Conservation (phyloP, 2,113 vertebrate genomes). For the Oncorhynchus keta region DNA sequence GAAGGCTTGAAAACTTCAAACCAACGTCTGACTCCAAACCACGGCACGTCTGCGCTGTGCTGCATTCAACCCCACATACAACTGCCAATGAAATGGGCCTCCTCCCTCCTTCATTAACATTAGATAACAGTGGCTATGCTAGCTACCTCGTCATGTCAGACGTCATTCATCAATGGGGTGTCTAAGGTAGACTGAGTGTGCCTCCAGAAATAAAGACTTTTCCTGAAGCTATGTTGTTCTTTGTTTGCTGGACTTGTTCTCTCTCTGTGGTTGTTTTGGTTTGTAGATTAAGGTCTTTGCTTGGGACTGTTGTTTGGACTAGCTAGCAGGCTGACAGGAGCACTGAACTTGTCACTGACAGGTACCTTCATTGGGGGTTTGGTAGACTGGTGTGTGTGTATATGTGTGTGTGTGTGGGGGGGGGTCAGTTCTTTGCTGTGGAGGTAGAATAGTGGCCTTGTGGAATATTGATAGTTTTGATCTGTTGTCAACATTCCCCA, state of each 20-base stretch:
- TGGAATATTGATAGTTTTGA: not conserved
- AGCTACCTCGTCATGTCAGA: constrained; percentile 29
- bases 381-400: no score
- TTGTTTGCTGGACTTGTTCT: constrained; percentile 14
- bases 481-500: no score
- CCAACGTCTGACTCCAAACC: constrained; percentile 49
- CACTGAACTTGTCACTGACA: constrained; percentile 46
- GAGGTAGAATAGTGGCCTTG: not conserved
- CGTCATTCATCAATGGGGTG: constrained; percentile 29
- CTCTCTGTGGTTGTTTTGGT: constrained; percentile 34
- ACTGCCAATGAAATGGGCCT: constrained; percentile 46
- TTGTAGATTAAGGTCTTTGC: constrained; percentile 35
- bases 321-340: constrained; percentile 17
- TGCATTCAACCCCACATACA: not conserved
- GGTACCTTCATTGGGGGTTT: constrained; percentile 28
- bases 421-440: constrained; percentile 22
- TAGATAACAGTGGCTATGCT: constrained; percentile 7
- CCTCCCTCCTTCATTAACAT: constrained; percentile 48
- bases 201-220: constrained; percentile 13
- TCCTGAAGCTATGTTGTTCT: constrained; percentile 14
- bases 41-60: not conserved
- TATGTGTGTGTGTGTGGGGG: not conserved
- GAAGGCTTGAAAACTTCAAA: constrained; percentile 51
- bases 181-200: constrained; percentile 1
- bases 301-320: constrained; percentile 36